Percentiles rank a stretch among this genome's conserved stretches.
These are phyloP conservation scores for Drosophila guanche DNA, from an alignment of 1,140 invertebrate genomes.

Conservation along the genomic window DNA sequence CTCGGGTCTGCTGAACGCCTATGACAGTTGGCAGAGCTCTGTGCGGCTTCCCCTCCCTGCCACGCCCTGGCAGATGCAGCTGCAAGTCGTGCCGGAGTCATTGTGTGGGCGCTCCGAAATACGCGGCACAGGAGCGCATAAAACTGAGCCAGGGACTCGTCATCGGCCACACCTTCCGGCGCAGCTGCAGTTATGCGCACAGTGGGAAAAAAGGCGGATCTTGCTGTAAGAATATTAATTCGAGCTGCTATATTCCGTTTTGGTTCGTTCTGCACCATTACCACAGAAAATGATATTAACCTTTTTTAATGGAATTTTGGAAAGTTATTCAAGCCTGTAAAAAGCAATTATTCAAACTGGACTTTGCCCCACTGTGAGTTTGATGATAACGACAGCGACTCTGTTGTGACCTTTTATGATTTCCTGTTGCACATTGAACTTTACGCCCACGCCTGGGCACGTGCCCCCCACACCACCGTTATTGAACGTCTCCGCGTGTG, in stretches of 20 bases:
- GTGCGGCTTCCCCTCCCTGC: constrained; percentile 39
- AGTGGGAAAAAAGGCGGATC: constrained; percentile 12
- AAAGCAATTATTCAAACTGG: constrained; percentile 19
- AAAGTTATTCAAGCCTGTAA: constrained; percentile 26
- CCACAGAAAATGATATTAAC: too few relatives aligned
- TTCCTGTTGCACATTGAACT: constrained; percentile 72
- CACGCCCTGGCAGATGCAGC: constrained; percentile 41
- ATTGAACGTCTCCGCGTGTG: neutral
- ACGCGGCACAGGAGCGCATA: constrained; percentile 63
- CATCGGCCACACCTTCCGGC: constrained; percentile 27
- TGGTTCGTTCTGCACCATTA: too few relatives aligned
- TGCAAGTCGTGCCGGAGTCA: constrained; percentile 61
- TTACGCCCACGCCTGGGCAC: constrained; percentile 46
- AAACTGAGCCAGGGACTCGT: constrained; percentile 15
- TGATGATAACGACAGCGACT: constrained; percentile 1
- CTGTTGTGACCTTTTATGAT: constrained; percentile 37
- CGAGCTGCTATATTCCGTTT: too few relatives aligned
- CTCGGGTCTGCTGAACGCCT: constrained; percentile 52
- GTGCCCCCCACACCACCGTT: constrained; percentile 23
- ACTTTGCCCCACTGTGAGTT: constrained; percentile 21
- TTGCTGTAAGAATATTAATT: too few relatives aligned
- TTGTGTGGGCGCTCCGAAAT: constrained; percentile 71
- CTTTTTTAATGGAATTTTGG: constrained; percentile 24
- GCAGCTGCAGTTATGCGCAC: constrained; percentile 31
- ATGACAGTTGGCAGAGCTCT: constrained; percentile 55